These are phyloP conservation scores for Drosophila malerkotliana DNA, from an alignment of 1,140 invertebrate species.

Conservation along the genomic window DNA sequence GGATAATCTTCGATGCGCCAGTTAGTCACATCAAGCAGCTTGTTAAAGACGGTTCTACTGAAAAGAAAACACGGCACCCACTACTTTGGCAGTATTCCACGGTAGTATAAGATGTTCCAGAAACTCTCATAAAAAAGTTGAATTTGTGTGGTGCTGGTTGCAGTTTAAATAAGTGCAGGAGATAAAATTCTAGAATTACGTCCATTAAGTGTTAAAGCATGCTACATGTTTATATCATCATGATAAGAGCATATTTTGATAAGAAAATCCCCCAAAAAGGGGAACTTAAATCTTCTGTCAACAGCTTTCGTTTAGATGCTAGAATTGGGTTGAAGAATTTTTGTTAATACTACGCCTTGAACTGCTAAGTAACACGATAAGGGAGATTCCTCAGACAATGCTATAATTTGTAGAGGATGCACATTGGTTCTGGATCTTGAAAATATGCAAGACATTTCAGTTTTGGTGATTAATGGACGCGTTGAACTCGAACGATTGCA, in stretches of 20 bases:
- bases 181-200: slow-evolving; percentile 23
- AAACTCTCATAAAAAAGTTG: neutral
- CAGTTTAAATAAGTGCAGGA: slow-evolving; percentile 26
- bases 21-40: slow-evolving; percentile 55
- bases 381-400: neutral
- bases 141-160: slow-evolving; percentile 29
- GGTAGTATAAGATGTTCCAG: slow-evolving; percentile 5
- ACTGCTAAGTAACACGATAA: slow-evolving; percentile 15
- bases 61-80: neutral
- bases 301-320: slow-evolving; percentile 11
- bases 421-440: slow-evolving; percentile 22
- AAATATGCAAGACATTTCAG: slow-evolving; percentile 16
- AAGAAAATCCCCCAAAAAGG: slow-evolving; percentile 7
- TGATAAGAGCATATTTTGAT: slow-evolving; percentile 13
- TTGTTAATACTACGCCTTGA: slow-evolving; percentile 18
- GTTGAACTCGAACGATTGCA: slow-evolving; percentile 30
- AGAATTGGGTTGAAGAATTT: slow-evolving; percentile 16
- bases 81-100: neutral
- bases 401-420: neutral
- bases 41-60: slow-evolving; percentile 30
- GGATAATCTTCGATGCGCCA: slow-evolving; percentile 47
- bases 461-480: slow-evolving; percentile 33
- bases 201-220: slow-evolving; percentile 7
- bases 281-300: slow-evolving; percentile 6
- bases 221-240: neutral